These are phyloP conservation scores for Chrysogorgia sp. DNA, from an alignment of 92 coral and sea anemone species.

Conservation along the genomic window DNA sequence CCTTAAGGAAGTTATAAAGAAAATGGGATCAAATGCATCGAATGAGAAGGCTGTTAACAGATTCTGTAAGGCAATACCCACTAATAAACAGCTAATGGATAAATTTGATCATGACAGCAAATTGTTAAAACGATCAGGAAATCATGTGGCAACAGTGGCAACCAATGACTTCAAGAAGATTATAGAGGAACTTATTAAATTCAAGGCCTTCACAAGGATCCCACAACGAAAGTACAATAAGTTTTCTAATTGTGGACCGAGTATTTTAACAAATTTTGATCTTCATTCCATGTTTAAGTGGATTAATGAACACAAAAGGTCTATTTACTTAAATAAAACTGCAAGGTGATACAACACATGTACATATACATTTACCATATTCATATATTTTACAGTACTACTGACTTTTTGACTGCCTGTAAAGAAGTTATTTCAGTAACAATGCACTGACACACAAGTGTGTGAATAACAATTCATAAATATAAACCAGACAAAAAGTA, in stretches of 20 bases:
- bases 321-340: not conserved
- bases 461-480: no score
- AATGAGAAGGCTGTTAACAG: slow-evolving; percentile 19
- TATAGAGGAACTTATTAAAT: not conserved
- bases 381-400: no score
- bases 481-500: no score
- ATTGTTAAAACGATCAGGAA: slow-evolving; percentile 15
- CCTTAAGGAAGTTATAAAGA: slow-evolving; percentile 11
- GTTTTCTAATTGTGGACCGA: not conserved
- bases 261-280: slow-evolving; percentile 6
- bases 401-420: no score
- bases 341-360: slow-evolving; percentile 5
- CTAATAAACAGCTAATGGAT: slow-evolving; percentile 10
- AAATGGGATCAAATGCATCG: slow-evolving; percentile 20
- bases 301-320: slow-evolving; percentile 31
- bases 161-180: slow-evolving; percentile 6
- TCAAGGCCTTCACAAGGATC: not conserved
- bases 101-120: slow-evolving; percentile 29
- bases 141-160: slow-evolving; percentile 17
- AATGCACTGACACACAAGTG: no score
- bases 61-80: not conserved
- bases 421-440: no score
- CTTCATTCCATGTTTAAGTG: slow-evolving; percentile 17
- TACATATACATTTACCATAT: no score
- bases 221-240: not conserved